Evolutionary conservation across 1,140 invertebrate species (phyloP).

Genomic region (Mactra quadrangularis): DNA sequence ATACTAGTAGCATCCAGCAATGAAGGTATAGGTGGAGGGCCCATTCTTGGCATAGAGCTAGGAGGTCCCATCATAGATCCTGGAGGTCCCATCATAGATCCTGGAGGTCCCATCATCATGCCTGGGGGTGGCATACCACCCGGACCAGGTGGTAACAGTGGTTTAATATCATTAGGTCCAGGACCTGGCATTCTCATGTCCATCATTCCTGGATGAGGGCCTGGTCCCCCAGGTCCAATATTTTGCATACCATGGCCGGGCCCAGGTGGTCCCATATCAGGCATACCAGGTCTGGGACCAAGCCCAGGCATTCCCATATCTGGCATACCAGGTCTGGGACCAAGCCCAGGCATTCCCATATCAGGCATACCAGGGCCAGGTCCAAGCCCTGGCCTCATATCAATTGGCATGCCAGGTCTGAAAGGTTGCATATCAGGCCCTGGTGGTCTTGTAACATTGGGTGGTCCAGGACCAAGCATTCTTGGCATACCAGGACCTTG

Average conservation of each 20-base stretch:
- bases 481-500: conserved; percentile 22
- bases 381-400: conserved; percentile 9
- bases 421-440: not conserved
- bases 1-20: too few species aligned
- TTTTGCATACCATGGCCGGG: too few species aligned
- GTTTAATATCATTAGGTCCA: too few species aligned
- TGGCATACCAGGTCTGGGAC: not conserved
- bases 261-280: not conserved
- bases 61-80: too few species aligned
- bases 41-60: too few species aligned
- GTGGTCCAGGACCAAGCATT: conserved; percentile 23
- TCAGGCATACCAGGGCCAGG: conserved; percentile 9
- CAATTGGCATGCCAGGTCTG: not conserved
- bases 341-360: conserved; percentile 39
- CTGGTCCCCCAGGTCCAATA: conserved; percentile 33
- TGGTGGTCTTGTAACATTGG: conserved; percentile 4
- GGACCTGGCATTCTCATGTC: too few species aligned
- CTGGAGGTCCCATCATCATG: too few species aligned
- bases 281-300: not conserved
- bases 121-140: too few species aligned
- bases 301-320: not conserved
- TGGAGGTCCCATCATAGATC: too few species aligned
- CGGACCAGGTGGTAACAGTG: too few species aligned
- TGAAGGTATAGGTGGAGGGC: too few species aligned
- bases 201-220: not conserved